These are phyloP conservation scores for Rhombomys opimus DNA, from an alignment of 2,113 vertebrate genomes.

Conservation along the genomic window DNA sequence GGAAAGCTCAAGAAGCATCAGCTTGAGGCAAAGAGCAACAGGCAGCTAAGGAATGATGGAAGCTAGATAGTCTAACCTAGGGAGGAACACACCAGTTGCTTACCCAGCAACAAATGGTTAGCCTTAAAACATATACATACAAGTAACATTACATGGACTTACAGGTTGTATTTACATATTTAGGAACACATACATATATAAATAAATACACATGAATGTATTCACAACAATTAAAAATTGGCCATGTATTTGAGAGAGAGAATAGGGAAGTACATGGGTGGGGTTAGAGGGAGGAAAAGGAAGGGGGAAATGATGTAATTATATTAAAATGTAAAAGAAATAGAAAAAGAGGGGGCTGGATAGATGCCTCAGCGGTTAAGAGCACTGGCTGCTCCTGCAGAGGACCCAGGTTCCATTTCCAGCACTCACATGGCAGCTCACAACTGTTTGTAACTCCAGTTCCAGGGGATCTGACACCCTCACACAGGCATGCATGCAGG, in stretches of 20 bases:
- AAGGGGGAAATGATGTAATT: neutral
- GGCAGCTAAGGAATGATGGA: neutral
- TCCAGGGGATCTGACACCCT: neutral
- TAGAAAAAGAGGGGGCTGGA: neutral
- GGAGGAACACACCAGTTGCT: neutral
- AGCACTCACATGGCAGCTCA: neutral
- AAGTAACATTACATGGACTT: neutral
- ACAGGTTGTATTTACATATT: neutral
- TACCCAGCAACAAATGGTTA: neutral
- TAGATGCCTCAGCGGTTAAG: neutral
- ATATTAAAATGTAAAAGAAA: neutral
- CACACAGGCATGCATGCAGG: neutral
- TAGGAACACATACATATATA: neutral
- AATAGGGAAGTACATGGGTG: neutral
- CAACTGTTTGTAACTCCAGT: neutral
- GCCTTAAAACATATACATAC: neutral
- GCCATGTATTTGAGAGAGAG: neutral
- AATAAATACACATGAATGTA: neutral
- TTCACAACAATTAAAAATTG: neutral
- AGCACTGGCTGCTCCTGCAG: neutral
- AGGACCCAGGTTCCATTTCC: neutral
- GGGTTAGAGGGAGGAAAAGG: neutral
- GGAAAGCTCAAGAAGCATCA: neutral
- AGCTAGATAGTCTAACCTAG: neutral
- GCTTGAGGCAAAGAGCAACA: neutral